These are phyloP conservation scores for Osmoderma eremita DNA, from an alignment of 2,888 invertebrate genomes.

Conservation along the genomic window DNA sequence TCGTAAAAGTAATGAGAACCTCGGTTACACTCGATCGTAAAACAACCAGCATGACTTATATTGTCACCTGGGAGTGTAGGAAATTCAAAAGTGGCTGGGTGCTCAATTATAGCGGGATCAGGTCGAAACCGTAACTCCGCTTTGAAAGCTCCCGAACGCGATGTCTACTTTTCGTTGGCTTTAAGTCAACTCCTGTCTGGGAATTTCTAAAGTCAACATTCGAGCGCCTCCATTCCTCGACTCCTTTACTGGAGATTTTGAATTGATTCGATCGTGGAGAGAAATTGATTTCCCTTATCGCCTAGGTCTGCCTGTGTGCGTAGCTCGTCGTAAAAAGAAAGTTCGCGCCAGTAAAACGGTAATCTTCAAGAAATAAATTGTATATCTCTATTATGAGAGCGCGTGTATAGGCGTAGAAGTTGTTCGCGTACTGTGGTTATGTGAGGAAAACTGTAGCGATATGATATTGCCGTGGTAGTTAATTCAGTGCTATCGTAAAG, in stretches of 20 bases:
- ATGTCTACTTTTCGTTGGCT: constrained; percentile 36
- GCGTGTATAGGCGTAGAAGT: neutral
- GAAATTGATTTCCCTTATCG: constrained; percentile 33
- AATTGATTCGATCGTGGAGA: constrained; percentile 7
- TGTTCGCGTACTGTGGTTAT: constrained; percentile 7
- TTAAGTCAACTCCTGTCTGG: constrained; percentile 23
- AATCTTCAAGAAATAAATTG: constrained; percentile 35
- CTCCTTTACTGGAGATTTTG: constrained; percentile 18
- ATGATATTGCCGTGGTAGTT: constrained; percentile 26
- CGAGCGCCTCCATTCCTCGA: neutral
- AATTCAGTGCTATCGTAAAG: constrained; percentile 27
- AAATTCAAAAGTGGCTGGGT: constrained; percentile 26
- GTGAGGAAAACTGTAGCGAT: constrained; percentile 17
- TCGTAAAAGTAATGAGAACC: constrained; percentile 8
- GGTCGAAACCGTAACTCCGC: constrained; percentile 24
- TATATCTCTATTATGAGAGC: constrained; percentile 27
- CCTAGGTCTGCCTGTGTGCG: constrained; percentile 7
- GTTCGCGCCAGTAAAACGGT: constrained; percentile 32
- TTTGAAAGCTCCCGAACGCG: constrained; percentile 26
- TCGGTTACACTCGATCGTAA: constrained; percentile 22
- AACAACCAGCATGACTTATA: constrained; percentile 34
- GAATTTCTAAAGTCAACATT: constrained; percentile 28
- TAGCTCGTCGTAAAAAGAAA: constrained; percentile 19
- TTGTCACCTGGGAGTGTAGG: constrained; percentile 37
- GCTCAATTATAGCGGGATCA: constrained; percentile 41